Percentiles rank a stretch among this genome's conserved stretches.
Evolutionary conservation across 2,113 vertebrate genomes (phyloP).

Genomic region (Lampris incognitus): DNA sequence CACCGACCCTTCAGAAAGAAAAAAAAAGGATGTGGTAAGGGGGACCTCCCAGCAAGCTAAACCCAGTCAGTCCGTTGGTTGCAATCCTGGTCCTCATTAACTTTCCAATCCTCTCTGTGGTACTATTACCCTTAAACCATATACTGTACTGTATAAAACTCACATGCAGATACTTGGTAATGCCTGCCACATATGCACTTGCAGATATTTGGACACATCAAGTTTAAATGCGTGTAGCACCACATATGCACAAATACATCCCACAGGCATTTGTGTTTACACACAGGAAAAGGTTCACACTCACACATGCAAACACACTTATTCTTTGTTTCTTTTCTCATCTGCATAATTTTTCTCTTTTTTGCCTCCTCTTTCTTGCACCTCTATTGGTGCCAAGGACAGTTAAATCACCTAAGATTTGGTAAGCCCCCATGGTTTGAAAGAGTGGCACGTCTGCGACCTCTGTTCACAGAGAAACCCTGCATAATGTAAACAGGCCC

Average conservation of each 20-base stretch:
- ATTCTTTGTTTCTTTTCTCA: background rate
- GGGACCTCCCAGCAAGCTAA: slow-evolving; percentile 41
- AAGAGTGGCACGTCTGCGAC: slow-evolving; percentile 34
- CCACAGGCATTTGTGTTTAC: no score
- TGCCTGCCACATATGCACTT: background rate
- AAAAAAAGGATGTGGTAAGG: background rate
- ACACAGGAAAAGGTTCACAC: background rate
- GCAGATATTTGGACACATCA: background rate
- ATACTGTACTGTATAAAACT: slow-evolving; percentile 1
- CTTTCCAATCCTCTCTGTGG: background rate
- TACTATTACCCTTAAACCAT: background rate
- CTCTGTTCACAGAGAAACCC: slow-evolving; percentile 47
- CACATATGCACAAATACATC: background rate
- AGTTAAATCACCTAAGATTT: slow-evolving; percentile 44
- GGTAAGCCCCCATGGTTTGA: background rate
- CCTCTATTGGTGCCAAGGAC: slow-evolving; percentile 42
- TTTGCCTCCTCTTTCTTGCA: slow-evolving; percentile 15
- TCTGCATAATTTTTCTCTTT: background rate
- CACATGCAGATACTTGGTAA: background rate
- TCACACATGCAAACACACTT: background rate
- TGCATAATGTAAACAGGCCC: slow-evolving; percentile 65
- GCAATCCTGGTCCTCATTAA: slow-evolving; percentile 29
- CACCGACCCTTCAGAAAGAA: background rate
- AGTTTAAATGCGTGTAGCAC: background rate
- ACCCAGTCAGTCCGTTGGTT: slow-evolving; percentile 1